Evolutionary conservation across 1,140 invertebrate genomes (phyloP).

Genomic region (Eufriesea mexicana): DNA sequence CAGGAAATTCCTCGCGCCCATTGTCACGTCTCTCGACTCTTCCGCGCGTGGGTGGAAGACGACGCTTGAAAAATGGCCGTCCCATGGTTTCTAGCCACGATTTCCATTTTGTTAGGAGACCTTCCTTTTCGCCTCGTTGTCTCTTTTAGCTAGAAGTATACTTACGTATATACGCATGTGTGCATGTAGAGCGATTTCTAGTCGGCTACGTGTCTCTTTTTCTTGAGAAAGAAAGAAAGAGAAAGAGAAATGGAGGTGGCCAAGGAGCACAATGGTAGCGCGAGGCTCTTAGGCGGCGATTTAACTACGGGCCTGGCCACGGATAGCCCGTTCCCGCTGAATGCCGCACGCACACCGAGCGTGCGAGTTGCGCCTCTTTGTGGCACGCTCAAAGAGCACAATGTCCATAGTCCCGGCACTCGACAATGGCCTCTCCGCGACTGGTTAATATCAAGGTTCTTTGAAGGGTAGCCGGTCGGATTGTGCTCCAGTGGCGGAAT

Average conservation of each 20-base stretch:
- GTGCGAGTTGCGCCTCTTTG: slow-evolving; percentile 68
- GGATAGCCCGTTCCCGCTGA: slow-evolving; percentile 61
- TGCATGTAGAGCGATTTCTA: slow-evolving; percentile 12
- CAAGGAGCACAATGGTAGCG: slow-evolving; percentile 59
- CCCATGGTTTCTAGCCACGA: not conserved
- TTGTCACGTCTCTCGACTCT: slow-evolving; percentile 41
- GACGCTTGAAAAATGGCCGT: slow-evolving; percentile 44
- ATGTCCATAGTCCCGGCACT: slow-evolving; percentile 68
- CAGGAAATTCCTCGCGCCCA: slow-evolving; percentile 64
- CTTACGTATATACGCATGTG: not conserved
- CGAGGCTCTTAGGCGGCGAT: slow-evolving; percentile 69
- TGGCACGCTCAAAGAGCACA: slow-evolving; percentile 73
- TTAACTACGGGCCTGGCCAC: slow-evolving; percentile 57
- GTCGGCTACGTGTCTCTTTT: not conserved
- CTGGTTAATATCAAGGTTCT: slow-evolving; percentile 77
- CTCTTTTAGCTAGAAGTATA: not conserved
- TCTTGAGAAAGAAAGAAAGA: too few species aligned
- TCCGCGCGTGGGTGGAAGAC: slow-evolving; percentile 44
- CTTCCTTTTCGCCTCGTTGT: not conserved
- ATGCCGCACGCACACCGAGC: slow-evolving; percentile 68
- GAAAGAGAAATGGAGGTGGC: slow-evolving; percentile 25
- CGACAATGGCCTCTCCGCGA: slow-evolving; percentile 71
- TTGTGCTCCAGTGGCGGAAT: slow-evolving; percentile 23
- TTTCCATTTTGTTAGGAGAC: slow-evolving; percentile 1
- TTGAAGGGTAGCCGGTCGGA: slow-evolving; percentile 66